Percentiles rank a stretch among this genome's conserved stretches.
phyloP scores from a whole-genome alignment of 2,797 vertebrate species.

The Anomalospiza imberbis region DNA sequence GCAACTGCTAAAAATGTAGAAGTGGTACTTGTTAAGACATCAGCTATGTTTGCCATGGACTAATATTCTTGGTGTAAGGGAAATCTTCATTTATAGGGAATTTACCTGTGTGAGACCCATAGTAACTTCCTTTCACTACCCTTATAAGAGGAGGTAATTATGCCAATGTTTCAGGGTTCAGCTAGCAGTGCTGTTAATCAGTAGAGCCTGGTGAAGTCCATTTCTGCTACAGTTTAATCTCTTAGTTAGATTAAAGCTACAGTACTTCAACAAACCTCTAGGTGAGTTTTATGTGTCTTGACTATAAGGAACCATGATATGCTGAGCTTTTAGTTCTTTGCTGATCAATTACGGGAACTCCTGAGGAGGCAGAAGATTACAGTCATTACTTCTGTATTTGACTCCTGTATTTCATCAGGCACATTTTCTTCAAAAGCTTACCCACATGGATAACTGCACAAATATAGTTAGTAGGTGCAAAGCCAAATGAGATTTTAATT shows the following conservation, averaged over 20 bases:
- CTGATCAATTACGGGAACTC: background rate
- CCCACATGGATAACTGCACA: background rate
- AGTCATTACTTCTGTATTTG: background rate
- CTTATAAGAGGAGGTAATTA: background rate
- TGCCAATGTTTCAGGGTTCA: background rate
- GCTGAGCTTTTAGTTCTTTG: background rate
- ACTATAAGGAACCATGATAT: fast-evolving
- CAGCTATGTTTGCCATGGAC: background rate
- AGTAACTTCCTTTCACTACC: background rate
- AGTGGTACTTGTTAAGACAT: background rate
- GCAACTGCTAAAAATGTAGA: background rate
- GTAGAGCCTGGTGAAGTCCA: background rate
- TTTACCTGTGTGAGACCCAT: background rate
- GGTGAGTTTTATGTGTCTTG: background rate
- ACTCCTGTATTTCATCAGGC: background rate
- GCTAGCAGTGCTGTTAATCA: background rate
- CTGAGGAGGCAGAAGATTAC: background rate
- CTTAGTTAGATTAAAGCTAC: background rate
- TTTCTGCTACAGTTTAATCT: background rate
- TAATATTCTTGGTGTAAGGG: background rate
- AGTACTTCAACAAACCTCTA: background rate
- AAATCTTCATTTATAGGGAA: background rate
- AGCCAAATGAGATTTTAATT: background rate
- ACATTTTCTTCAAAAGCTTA: background rate
- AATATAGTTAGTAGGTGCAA: background rate